phyloP scores from a whole-genome alignment of 2,797 vertebrate genomes.

The Scolopax bukidnonensis region DNA sequence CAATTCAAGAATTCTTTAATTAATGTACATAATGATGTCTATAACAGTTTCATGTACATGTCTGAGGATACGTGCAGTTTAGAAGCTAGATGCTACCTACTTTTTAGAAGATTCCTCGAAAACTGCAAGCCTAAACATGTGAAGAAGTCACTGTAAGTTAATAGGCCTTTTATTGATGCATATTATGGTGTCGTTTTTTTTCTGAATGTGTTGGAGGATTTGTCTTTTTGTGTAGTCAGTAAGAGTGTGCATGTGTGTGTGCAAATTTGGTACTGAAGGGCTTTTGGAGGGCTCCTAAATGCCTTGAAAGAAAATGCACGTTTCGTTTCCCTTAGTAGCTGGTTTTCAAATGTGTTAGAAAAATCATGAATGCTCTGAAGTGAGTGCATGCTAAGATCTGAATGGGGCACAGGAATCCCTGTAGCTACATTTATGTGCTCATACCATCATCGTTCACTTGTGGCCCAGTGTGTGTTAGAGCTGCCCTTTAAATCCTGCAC shows the following conservation, averaged over 20 bases:
- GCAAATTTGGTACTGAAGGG: background rate
- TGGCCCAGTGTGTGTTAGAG: background rate
- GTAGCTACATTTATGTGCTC: background rate
- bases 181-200: slow-evolving; percentile 10
- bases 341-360: slow-evolving; percentile 3
- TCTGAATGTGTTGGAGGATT: slow-evolving; percentile 13
- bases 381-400: background rate
- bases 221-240: slow-evolving; percentile 27
- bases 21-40: slow-evolving; percentile 25
- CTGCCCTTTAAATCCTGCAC: background rate
- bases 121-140: slow-evolving; percentile 42
- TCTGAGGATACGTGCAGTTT: background rate
- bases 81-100: background rate
- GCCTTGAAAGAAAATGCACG: background rate
- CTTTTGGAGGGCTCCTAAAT: slow-evolving; percentile 6
- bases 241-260: background rate
- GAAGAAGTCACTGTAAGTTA: slow-evolving; percentile 38
- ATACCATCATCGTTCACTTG: background rate
- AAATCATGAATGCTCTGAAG: background rate
- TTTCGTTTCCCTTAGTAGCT: background rate
- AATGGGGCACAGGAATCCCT: slow-evolving; percentile 27
- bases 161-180: slow-evolving; percentile 15
- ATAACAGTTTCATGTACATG: slow-evolving; percentile 21
- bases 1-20: background rate
- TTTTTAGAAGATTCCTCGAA: background rate